Percentiles rank a stretch among this genome's conserved stretches.
Conservation (phyloP, 64 coral and sea anemone genomes). For the Pocillopora verrucosa region DNA sequence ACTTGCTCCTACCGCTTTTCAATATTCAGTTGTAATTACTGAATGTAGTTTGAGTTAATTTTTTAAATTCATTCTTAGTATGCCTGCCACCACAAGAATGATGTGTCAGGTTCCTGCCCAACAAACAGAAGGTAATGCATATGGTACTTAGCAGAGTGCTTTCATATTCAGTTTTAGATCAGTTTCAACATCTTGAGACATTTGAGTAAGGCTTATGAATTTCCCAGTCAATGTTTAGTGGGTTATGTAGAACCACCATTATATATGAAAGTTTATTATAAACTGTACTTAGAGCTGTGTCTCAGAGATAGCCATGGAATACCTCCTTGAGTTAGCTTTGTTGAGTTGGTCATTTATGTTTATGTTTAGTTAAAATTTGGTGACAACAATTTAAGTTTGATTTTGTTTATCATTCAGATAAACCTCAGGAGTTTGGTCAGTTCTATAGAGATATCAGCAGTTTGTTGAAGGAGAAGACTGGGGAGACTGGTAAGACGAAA, state of each 20-base stretch:
- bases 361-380: background rate
- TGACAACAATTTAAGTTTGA: background rate
- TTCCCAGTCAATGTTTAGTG: too few species aligned
- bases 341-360: background rate
- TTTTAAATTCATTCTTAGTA: background rate
- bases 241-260: too few species aligned
- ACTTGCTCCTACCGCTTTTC: background rate
- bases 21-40: background rate
- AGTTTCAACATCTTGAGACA: too few species aligned
- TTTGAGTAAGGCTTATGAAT: too few species aligned
- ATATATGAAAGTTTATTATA: too few species aligned
- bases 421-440: conserved; percentile 78
- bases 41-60: background rate
- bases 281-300: too few species aligned
- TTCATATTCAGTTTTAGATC: too few species aligned
- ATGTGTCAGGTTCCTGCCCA: conserved; percentile 43
- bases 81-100: conserved; percentile 37
- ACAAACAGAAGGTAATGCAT: background rate
- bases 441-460: conserved; percentile 82
- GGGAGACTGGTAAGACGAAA: conserved; percentile 73
- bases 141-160: background rate
- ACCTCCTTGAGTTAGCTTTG: too few species aligned
- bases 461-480: conserved; percentile 71
- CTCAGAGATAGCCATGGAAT: too few species aligned
- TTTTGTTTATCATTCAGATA: background rate